Conservation (phyloP, 2,797 vertebrate species). For the Trichosurus vulpecula region DNA sequence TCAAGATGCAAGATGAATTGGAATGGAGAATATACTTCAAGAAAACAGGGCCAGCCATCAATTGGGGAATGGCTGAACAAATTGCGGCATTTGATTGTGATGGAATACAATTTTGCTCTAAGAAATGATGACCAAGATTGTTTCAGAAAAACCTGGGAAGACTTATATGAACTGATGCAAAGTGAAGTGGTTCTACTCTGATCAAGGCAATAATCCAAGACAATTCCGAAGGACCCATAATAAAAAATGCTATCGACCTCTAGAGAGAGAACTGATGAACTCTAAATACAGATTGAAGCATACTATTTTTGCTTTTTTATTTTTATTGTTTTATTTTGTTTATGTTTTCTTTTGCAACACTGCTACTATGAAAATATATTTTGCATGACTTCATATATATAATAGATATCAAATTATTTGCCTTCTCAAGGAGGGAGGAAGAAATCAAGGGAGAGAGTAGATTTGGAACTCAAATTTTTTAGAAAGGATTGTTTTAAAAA, state of each 20-base stretch:
- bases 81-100: not conserved
- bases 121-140: not conserved
- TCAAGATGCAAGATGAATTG: not conserved
- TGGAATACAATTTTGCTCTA: not conserved
- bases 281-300: not conserved
- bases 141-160: not conserved
- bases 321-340: not conserved
- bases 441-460: too few relatives aligned
- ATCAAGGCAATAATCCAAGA: not conserved
- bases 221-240: not conserved
- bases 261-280: not conserved
- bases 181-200: not conserved
- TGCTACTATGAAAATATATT: not conserved
- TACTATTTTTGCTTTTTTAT: not conserved
- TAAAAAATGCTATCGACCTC: not conserved
- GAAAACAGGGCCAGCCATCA: not conserved
- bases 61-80: too few relatives aligned
- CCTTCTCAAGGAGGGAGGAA: not conserved
- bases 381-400: not conserved
- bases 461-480: not conserved
- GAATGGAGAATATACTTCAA: not conserved
- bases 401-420: not conserved
- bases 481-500: not conserved
- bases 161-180: not conserved
- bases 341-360: not conserved